Base-by-base conservation (phyloP, 2,888 invertebrate genomes). In the Philhelius pedissequus region DNA sequence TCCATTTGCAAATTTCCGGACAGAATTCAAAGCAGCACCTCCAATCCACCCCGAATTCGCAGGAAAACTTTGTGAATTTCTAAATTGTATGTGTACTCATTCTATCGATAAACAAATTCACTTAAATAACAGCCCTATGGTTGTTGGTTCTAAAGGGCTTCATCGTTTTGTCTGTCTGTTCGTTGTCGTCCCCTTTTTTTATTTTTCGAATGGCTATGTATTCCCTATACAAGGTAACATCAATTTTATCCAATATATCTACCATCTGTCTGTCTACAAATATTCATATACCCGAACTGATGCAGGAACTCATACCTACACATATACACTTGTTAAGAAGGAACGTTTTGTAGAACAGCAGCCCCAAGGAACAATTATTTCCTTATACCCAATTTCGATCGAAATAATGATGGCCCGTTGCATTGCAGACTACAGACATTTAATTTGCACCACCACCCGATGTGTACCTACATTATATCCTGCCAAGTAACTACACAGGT, bases 361-460 rank as follows among this genome's bases (percentile, higher is more conserved):
- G 79, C 70, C 70, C 66, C 35, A 75, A 75, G 79, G 74, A 71
- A 66, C 83, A 79, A 80, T 84, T 84, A 84, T 80, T 71, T 84
- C 74, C 75, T 80, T 71, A 84, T 79, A 75, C 48, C 80, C 84
- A 71, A 84, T 80, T 84, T 80, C 75, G 71, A 84, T 80, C 75
- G 84, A 60, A 84, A 76, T 84, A 84, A 75, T 80, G 68, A 79
- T 68, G 64, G 78, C 69, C 20, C 64, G 64, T 68, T 69, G 78
- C 78, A 78, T 62, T 83, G 71, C 80, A 84, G 56, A 50, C 58
- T 60, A 70, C 66, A 60, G 60, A 80, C 70, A 71, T 84, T 84
- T 75, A 84, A 84, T 84, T 84, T 84, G 52, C 80, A 80, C n/a
- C n/a, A n/a, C n/a, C n/a, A n/a, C 75, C 80, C 80, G 66, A 68